Conservation (phyloP, 1,140 invertebrate genomes). For the Ptiloglossa arizonensis region DNA sequence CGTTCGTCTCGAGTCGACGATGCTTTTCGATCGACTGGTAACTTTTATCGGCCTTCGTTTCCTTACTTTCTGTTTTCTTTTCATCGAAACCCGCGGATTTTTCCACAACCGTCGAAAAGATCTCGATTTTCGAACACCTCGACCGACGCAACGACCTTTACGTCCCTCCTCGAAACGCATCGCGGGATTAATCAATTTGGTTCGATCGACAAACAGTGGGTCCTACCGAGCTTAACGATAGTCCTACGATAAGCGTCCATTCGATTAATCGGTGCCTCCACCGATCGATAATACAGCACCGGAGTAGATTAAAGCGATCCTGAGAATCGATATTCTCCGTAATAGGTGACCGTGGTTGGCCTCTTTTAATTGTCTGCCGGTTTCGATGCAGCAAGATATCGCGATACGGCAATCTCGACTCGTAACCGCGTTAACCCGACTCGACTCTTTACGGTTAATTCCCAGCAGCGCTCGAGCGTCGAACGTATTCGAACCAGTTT, state of each 20-base stretch:
- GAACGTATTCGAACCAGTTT: no score
- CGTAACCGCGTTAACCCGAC: not conserved
- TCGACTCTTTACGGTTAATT: no score
- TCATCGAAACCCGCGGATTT: not conserved
- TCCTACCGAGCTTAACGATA: slow-evolving; percentile 34
- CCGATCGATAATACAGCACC: slow-evolving; percentile 32
- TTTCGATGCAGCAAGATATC: not conserved
- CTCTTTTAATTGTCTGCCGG: not conserved
- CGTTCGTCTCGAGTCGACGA: slow-evolving; percentile 19
- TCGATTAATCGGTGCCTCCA: slow-evolving; percentile 48
- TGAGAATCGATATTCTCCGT: slow-evolving; percentile 11
- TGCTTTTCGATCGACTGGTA: not conserved
- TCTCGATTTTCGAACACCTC: not conserved
- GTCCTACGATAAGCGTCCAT: slow-evolving; percentile 45
- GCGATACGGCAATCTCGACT: not conserved
- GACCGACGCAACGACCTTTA: not conserved
- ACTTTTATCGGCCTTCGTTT: slow-evolving; percentile 3
- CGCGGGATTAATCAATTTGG: slow-evolving; percentile 27
- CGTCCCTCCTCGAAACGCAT: not conserved
- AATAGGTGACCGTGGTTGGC: not conserved
- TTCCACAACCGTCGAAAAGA: no score
- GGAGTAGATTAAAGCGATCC: slow-evolving; percentile 37
- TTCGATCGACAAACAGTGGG: slow-evolving; percentile 9
- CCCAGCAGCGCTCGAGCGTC: not conserved
- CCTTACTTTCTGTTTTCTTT: not conserved